phyloP scores from a whole-genome alignment of 1,140 invertebrate genomes.

The Oryzaephilus surinamensis region DNA sequence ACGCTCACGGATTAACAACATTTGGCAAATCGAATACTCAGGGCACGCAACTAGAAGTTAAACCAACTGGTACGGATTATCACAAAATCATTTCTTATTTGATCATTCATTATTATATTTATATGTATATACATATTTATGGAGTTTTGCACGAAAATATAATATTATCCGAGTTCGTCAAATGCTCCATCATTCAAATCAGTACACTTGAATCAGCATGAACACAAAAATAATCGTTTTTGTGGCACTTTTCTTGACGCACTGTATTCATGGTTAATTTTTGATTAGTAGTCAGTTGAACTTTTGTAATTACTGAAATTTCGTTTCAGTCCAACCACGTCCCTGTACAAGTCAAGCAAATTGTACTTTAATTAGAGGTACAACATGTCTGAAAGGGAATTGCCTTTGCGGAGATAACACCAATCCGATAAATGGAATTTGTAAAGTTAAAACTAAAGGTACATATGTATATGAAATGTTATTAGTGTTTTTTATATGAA shows the following conservation, averaged over 20 bases:
- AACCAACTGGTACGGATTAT: constrained; percentile 18
- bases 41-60: constrained; percentile 9
- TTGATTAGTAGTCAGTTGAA: background rate
- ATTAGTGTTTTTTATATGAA: no score
- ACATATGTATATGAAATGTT: constrained; percentile 11
- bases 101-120: background rate
- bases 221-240: constrained; percentile 3
- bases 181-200: no score
- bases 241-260: background rate
- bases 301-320: no score
- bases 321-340: constrained; percentile 22
- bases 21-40: constrained; percentile 31
- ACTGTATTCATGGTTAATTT: background rate
- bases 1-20: constrained; percentile 34
- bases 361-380: constrained; percentile 26
- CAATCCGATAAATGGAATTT: constrained; percentile 26
- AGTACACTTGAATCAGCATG: constrained; percentile 13
- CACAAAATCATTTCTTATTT: constrained; percentile 2
- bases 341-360: constrained; percentile 25
- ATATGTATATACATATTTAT: background rate
- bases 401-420: constrained; percentile 33
- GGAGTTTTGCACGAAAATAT: constrained; percentile 15
- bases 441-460: constrained; percentile 25
- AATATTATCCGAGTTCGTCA: no score
- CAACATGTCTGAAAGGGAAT: constrained; percentile 26